These are phyloP conservation scores for Brachystomella parvula DNA, from an alignment of 1,140 invertebrate genomes.

Conservation along the genomic window DNA sequence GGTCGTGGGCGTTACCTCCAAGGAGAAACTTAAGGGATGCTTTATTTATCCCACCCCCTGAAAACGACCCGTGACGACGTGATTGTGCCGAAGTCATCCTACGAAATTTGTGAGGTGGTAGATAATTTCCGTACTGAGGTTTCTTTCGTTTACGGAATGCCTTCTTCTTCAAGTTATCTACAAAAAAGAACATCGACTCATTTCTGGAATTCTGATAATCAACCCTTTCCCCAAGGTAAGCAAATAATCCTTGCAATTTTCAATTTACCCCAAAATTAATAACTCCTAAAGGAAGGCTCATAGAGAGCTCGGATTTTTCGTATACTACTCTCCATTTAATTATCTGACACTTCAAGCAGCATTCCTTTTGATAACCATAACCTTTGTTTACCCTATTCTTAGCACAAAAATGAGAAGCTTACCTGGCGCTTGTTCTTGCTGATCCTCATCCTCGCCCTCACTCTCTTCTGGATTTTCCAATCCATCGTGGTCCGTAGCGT, in stretches of 20 bases:
- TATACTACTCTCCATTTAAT: no score
- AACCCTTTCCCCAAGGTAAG: no score
- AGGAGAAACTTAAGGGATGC: constrained; percentile 87
- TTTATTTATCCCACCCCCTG: constrained; percentile 42
- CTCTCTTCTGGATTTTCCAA: constrained; percentile 13
- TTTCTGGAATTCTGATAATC: no score
- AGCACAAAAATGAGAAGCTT: no score
- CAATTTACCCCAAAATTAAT: no score
- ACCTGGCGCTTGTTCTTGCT: constrained; percentile 3
- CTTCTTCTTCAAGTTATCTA: constrained; percentile 11
- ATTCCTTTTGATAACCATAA: not conserved
- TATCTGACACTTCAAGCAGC: no score
- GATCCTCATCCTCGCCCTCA: constrained; percentile 16
- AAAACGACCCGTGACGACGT: constrained; percentile 1
- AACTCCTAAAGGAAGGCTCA: no score
- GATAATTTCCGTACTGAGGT: constrained; percentile 21
- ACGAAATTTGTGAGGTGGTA: constrained; percentile 32
- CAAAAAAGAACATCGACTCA: no score
- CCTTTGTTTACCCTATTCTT: not conserved
- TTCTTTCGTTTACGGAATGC: constrained; percentile 31
- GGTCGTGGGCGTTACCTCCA: constrained; percentile 90
- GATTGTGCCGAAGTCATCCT: constrained; percentile 15
- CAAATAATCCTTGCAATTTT: no score
- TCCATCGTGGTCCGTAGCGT: constrained; percentile 9
- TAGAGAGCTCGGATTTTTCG: no score